Evolutionary conservation across 2,888 invertebrate genomes (phyloP).

Genomic region (Brachyptera risi): DNA sequence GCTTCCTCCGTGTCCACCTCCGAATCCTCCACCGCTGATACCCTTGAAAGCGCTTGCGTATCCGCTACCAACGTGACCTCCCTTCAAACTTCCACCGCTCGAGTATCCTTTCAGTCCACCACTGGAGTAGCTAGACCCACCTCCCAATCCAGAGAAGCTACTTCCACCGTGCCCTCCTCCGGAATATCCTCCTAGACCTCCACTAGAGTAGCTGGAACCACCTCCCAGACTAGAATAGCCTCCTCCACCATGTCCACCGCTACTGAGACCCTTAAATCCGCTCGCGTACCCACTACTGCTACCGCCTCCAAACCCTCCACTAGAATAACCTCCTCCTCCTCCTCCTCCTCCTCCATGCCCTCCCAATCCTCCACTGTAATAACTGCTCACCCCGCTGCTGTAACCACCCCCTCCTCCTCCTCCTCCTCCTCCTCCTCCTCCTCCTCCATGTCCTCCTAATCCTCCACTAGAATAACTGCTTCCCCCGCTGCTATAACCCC

Average conservation of each 20-base stretch:
- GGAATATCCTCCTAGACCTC: slow-evolving; percentile 8
- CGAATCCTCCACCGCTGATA: neutral
- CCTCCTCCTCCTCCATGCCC: neutral
- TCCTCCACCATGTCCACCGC: slow-evolving; percentile 9
- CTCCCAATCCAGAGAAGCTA: neutral
- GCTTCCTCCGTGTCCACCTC: slow-evolving; percentile 8
- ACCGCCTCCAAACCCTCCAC: neutral
- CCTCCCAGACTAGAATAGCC: neutral
- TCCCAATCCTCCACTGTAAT: neutral
- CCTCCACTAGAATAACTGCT: neutral
- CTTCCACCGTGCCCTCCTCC: slow-evolving; percentile 3
- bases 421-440: neutral
- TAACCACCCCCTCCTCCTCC: neutral
- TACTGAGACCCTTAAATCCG: neutral
- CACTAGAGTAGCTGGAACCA: neutral
- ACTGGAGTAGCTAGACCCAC: neutral
- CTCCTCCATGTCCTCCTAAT: neutral
- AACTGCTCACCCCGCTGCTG: slow-evolving; percentile 5
- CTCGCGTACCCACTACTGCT: neutral
- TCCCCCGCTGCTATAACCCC: neutral
- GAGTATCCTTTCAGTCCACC: neutral
- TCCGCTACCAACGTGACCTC: too few relatives aligned
- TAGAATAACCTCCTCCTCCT: neutral
- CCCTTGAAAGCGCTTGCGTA: neutral
- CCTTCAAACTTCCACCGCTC: slow-evolving; percentile 8